Evolutionary conservation across 2,888 invertebrate genomes (phyloP), one percentile per base, ranked within the genome.

Genomic region (Himalopsyche anomala): DNA sequence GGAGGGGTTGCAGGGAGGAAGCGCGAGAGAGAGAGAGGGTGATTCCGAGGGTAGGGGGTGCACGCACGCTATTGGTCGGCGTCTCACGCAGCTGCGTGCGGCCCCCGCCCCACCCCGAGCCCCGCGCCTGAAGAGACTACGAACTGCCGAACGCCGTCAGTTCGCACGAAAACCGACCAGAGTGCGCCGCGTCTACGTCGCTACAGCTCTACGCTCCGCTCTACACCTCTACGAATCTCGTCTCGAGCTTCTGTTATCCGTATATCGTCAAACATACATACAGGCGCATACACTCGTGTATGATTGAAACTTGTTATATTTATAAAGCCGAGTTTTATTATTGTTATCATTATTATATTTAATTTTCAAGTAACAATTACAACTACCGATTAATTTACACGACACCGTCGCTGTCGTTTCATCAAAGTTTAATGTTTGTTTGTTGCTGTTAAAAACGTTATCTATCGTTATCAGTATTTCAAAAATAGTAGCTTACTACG

Each of bases 21-120:
- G 80, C 56, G 84, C 79, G 90, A 91, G 91, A 90, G 90, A 85
- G 92, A 92, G 92, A 92, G 92, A 92, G 90, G 86, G 90, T 86
- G 85, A 84, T 90, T 90, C 69, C 83, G 84, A 86, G 85, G 85
- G 87, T 84, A 87, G 82, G 84, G 84, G 84, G 82, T 83, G 83
- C 87, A 87, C 88, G 89, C 87, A 88, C 88, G 88, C 89, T 87
- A 90, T 89, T 90, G 89, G 89, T 88, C 88, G 85, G 80, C 89
- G 84, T 56, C 87, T 88, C 88, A 88, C 87, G 89, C 89, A 88
- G 87, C 87, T 87, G 87, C 88, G 88, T 88, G 93, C 92, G 92
- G 92, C 92, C 88, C 87, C 88, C 91, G 91, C 91, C 91, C 91
- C 90, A 90, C 90, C 90, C 90, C 82, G 91, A 91, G 90, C 91